Base-by-base conservation (phyloP, 2,113 vertebrate species). In the Microtus montanus region DNA sequence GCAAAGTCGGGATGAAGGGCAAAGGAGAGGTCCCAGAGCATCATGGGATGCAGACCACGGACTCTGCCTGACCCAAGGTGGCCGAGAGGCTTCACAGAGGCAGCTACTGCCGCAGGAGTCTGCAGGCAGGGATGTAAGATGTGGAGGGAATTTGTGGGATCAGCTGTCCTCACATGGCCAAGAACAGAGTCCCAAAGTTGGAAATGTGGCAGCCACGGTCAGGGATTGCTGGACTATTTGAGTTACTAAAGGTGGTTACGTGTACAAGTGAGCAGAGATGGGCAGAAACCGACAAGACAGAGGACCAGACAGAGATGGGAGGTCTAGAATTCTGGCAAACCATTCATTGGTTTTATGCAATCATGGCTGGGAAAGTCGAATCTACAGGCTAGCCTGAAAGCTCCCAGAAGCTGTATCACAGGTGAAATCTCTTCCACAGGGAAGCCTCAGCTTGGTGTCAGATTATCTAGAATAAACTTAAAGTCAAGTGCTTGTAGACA, bases 381-480 rank as follows among this genome's bases (percentile, higher is more conserved):
- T 79, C 87, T 49, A 12, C 2, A 47, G 33, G 44, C 77, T 28
- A n/a, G 13, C 28, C 20, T 70, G 28, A 52, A 89, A 30, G 49
- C 66, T 68, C 44, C 2, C 28, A 9, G 74, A 93, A 68, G 44
- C 44, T 44, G 15, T 35, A 35, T 1, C 54, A 38, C 30, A 47
- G 68, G 38, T 24, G 20, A 35, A 58, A 86, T 74, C 52, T 22
- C 84, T 90, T 92, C 74, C 9, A n/a, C 41, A 35, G 73, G 30
- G 68, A 92, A 84, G 20, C 28, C 64, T 87, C 47, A 6, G 1
- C 61, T 90, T 52, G n/a, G 26, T 58, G 68, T 71, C 80, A 88
- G 64, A 44, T 93, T 49, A 35, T 82, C 61, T 30, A 71, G 44
- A 88, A 79, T 85, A 92, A 83, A 83, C 74, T 54, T 93, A 44